Conservation (phyloP, 2,888 invertebrate genomes). For the Dione vanillae region DNA sequence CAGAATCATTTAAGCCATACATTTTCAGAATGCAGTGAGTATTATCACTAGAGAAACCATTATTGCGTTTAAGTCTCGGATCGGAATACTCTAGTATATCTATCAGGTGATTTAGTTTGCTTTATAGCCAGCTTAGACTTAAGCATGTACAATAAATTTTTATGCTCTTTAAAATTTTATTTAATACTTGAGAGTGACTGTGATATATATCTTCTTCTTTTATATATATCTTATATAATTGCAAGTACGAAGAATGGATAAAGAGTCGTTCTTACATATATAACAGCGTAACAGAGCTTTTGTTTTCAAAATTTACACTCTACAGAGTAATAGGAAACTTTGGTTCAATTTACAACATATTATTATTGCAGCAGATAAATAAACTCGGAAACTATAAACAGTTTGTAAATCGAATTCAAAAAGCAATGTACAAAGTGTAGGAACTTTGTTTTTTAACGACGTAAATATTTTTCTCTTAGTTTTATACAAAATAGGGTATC, state of each 20-base stretch:
- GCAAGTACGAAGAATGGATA: neutral
- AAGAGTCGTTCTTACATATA: neutral
- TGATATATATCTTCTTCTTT: no score
- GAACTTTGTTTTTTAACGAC: slow-evolving; percentile 36
- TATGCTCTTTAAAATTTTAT: neutral
- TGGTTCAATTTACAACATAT: slow-evolving; percentile 32
- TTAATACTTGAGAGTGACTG: neutral
- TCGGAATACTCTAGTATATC: slow-evolving; percentile 89
- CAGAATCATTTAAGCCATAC: slow-evolving; percentile 32
- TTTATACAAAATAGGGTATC: slow-evolving; percentile 12
- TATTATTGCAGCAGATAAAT: slow-evolving; percentile 39
- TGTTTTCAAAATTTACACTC: neutral
- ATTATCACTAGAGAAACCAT: slow-evolving; percentile 87
- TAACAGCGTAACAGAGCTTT: neutral
- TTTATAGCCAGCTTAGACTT: slow-evolving; percentile 32
- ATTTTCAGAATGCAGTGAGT: slow-evolving; percentile 73
- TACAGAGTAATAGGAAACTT: slow-evolving; percentile 9
- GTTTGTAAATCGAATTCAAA: slow-evolving; percentile 41
- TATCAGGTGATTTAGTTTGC: slow-evolving; percentile 75
- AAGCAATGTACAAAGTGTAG: slow-evolving; percentile 37
- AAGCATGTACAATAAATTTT: neutral
- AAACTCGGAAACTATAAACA: slow-evolving; percentile 44
- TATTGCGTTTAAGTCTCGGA: slow-evolving; percentile 89
- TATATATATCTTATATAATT: no score
- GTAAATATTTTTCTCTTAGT: slow-evolving; percentile 1